These are phyloP conservation scores for Belgica antarctica DNA, from an alignment of 2,888 invertebrate species.

Conservation along the genomic window DNA sequence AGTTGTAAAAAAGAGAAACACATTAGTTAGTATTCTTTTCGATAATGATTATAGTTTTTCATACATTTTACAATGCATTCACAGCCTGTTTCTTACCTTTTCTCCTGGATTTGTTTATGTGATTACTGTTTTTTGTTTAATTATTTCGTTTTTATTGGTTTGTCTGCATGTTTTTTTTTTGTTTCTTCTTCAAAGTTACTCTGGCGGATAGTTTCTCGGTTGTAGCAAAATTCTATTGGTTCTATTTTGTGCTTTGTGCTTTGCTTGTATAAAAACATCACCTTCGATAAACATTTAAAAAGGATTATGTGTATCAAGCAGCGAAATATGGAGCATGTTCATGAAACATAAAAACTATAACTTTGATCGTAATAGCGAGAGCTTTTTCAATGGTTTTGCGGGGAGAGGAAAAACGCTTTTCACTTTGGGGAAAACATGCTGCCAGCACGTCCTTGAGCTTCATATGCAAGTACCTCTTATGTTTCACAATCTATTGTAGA, in stretches of 20 bases:
- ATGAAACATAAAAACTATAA: not conserved
- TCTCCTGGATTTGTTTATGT: slow-evolving; percentile 35
- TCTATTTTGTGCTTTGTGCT: not conserved
- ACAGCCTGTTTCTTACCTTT: slow-evolving; percentile 34
- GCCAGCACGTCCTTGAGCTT: slow-evolving; percentile 19
- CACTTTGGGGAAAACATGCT: not conserved
- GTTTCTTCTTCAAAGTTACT: too few species aligned
- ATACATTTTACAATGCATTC: slow-evolving; percentile 36
- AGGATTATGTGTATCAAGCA: too few species aligned
- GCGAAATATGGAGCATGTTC: not conserved
- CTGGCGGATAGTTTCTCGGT: too few species aligned
- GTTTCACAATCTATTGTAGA: slow-evolving; percentile 16
- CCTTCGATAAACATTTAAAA: not conserved
- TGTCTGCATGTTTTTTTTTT: too few species aligned
- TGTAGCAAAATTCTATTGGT: not conserved
- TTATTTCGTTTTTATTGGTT: too few species aligned
- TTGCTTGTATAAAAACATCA: not conserved
- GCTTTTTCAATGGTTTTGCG: not conserved
- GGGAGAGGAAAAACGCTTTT: not conserved
- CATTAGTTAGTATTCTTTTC: not conserved
- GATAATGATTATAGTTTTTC: slow-evolving; percentile 20
- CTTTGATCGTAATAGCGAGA: slow-evolving; percentile 9
- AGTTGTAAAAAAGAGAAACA: slow-evolving; percentile 29
- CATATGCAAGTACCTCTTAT: not conserved
- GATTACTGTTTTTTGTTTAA: slow-evolving; percentile 23